Evolutionary conservation across 1,140 invertebrate species (phyloP).

Genomic region (Prorops nasuta): DNA sequence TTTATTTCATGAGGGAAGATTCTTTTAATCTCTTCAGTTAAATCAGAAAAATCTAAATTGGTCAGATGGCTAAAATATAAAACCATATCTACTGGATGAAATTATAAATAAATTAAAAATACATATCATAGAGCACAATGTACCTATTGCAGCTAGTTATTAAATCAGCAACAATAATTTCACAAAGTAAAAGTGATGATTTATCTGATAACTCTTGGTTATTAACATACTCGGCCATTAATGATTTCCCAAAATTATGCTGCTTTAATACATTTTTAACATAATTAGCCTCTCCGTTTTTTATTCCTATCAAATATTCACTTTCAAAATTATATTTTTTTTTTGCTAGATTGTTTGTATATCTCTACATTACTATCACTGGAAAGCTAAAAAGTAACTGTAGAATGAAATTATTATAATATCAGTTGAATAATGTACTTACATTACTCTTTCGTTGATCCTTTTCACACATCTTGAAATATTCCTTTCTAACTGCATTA

Average conservation of each 20-base stretch:
- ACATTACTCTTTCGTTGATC: no score
- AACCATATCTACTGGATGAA: not conserved
- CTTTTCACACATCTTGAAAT: no score
- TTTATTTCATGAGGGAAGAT: constrained; percentile 9
- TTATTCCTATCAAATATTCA: not conserved
- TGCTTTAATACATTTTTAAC: not conserved
- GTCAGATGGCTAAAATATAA: not conserved
- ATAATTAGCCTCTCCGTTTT: not conserved
- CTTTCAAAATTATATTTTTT: no score
- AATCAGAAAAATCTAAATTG: not conserved
- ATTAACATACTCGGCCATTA: not conserved
- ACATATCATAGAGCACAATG: not conserved
- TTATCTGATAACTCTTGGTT: not conserved
- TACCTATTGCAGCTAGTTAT: not conserved
- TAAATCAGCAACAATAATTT: constrained; percentile 3
- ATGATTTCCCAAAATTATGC: constrained; percentile 1
- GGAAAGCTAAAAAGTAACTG: no score
- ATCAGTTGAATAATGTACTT: no score
- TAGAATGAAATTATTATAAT: no score
- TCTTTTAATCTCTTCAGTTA: constrained; percentile 4
- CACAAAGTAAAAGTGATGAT: constrained; percentile 2
- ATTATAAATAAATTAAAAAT: not conserved
- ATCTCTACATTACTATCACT: no score
- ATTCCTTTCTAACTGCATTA: no score
- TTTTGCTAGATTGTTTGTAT: no score